Percentiles rank a stretch among this genome's conserved stretches.
Conservation (phyloP, 2,797 vertebrate genomes). For the Semaprochilodus insignis region DNA sequence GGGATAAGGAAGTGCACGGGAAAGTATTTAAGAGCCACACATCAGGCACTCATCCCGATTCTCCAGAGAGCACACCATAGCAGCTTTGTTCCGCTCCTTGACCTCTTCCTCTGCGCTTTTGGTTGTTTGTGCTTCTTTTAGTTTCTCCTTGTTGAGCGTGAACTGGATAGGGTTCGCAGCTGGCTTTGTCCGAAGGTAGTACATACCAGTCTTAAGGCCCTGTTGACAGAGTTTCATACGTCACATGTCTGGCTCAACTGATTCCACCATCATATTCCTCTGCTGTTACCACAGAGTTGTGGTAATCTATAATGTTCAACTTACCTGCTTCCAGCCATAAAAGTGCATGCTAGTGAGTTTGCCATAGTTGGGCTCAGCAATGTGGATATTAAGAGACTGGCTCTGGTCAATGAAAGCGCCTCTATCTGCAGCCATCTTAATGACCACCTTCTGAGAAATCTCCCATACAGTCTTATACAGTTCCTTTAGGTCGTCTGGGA, state of each 20-base stretch:
- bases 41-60: slow-evolving; percentile 94
- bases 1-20: not conserved
- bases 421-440: slow-evolving; percentile 97
- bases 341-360: slow-evolving; percentile 99
- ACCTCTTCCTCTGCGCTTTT: slow-evolving; percentile 75
- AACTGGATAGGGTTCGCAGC: slow-evolving; percentile 98
- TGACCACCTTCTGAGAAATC: slow-evolving; percentile 92
- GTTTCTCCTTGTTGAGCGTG: slow-evolving; percentile 96
- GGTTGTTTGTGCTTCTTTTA: slow-evolving; percentile 78
- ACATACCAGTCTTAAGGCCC: slow-evolving; percentile 99
- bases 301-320: not conserved
- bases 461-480: slow-evolving; percentile 99
- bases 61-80: slow-evolving; percentile 97
- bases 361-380: slow-evolving; percentile 97
- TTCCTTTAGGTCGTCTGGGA: slow-evolving; percentile 90
- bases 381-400: slow-evolving; percentile 98
- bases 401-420: slow-evolving; percentile 98
- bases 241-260: not conserved
- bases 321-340: slow-evolving; percentile 95
- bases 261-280: not conserved
- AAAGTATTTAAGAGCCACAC: slow-evolving; percentile 88
- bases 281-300: not conserved
- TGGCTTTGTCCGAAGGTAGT: slow-evolving; percentile 94
- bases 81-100: slow-evolving; percentile 90
- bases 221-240: slow-evolving; percentile 60